Percentiles rank a stretch among this genome's conserved stretches.
phyloP scores from a whole-genome alignment of 2,888 invertebrate species.

The Mythimna pallens region DNA sequence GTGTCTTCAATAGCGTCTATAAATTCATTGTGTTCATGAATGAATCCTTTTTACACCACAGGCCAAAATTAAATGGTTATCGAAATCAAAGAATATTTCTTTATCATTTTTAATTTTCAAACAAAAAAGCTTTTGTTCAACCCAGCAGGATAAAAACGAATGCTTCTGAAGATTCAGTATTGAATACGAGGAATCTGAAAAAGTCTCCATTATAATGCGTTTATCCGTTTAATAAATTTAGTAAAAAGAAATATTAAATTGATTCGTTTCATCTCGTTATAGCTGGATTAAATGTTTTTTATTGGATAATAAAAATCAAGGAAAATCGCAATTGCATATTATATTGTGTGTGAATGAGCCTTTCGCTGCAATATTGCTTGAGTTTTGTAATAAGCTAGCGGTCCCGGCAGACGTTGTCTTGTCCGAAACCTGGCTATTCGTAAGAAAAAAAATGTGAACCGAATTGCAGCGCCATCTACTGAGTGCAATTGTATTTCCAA shows the following conservation, averaged over 20 bases:
- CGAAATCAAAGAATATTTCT: neutral
- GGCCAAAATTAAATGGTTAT: constrained; percentile 4
- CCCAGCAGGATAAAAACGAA: constrained; percentile 7
- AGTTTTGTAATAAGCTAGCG: too few relatives aligned
- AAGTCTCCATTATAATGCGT: constrained; percentile 7
- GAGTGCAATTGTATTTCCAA: too few relatives aligned
- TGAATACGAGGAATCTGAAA: constrained; percentile 1
- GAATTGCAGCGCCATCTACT: too few relatives aligned
- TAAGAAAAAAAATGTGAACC: too few relatives aligned
- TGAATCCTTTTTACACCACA: neutral
- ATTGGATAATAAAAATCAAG: constrained; percentile 41
- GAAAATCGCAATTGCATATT: constrained; percentile 31
- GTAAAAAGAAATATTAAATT: constrained; percentile 36
- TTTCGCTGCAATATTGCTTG: neutral
- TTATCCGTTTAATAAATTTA: constrained; percentile 30
- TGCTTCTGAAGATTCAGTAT: constrained; percentile 1
- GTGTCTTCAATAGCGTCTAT: neutral
- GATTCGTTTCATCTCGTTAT: constrained; percentile 47
- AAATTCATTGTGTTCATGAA: neutral
- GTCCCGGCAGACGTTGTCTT: too few relatives aligned
- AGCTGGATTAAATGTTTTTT: constrained; percentile 35
- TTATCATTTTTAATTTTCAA: neutral
- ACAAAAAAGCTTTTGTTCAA: neutral
- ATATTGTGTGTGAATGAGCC: neutral
- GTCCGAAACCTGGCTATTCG: too few relatives aligned